Base-by-base conservation (phyloP, 1,140 invertebrate species). In the Steinernema khuongi region DNA sequence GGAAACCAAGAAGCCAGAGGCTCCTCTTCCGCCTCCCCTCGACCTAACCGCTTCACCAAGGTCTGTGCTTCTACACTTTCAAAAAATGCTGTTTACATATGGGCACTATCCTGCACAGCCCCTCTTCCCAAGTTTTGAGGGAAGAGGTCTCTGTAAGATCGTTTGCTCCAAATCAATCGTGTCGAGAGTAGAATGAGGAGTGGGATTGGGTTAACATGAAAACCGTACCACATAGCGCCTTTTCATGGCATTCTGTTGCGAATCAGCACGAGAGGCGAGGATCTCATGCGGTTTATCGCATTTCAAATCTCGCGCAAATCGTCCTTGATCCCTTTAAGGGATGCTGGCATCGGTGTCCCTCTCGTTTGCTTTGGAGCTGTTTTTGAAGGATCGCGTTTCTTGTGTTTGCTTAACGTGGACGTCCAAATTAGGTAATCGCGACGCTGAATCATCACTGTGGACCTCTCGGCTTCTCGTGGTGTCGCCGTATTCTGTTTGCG, bases 251-350 rank as follows among this genome's bases (percentile, higher is more conserved):
- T 41, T 41, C 7, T n/a, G 36, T 41, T 11, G 7, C n/a, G 50
- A n/a, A 60, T 26, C 14, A 60, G 14, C 22, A 60, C 50, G 50
- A 7, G 22, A 26, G 26, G 14, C 7, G 19, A n/a, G 36, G 36
- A 11, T 41, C 7, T 41, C n/a, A n/a, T n/a, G n/a, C n/a, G 50
- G 14, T 60, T 60, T 60, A 60, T 60, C 50, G 50, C 50, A n/a
- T 60, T 14, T 7, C 7, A 60, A 22, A 60, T 60, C 50, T 60
- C 50, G 19, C 50, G 11, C 14, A 60, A 60, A 26, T 60, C 50
- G 50, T 11, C 50, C 50, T 60, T 60, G 50, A 60, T 60, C 50
- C 14, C 50, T 22, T 60, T 60, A n/a, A 60, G 50, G 19, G n/a
- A 60, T 7, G 26, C 11, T 22, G 19, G 4, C 50, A 22, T 11